Base-by-base conservation (phyloP, 37 sponge, comb jelly and placozoan genomes). In the Agelas oroides region DNA sequence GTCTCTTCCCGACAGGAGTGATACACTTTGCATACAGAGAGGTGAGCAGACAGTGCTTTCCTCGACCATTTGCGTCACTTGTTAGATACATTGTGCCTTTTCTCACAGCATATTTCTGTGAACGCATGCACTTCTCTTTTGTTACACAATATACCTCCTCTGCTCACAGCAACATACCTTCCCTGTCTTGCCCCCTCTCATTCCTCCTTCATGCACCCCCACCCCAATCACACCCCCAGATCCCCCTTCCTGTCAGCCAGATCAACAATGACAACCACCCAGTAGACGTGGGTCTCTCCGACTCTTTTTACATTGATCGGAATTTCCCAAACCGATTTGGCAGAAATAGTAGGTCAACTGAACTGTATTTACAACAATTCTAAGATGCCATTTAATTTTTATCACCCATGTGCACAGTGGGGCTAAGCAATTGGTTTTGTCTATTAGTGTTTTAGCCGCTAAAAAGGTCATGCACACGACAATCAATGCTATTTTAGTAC, bases 1-100 rank as follows among this genome's bases (percentile, higher is more conserved):
- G 82, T n/a, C 67, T 93, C 34, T 85, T 85, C 59, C 83, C 74
- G 27, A 65, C 68, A 81, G 94, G 94, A 18, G 55, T 25, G 28
- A 93, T 93, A 23, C 83, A 82, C 40, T 93, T 93, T 86, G 94
- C 81, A 27, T 93, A 93, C 76, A 86, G 74, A 38, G 74, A 91
- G 73, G 92, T 91, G 38, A 54, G 80, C 19, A 27, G 35, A 33
- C 55, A n/a, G 34, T 76, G 5, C 76, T 38, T 30, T 8, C 61
- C 16, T n/a, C 66, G 8, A 8, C 46, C 46, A 3, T 8, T 46
- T 8, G 46, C 8, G 46, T 8, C 46, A 46, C 46, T 46, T 3
- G 46, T 46, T n/a, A n/a, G n/a, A n/a, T n/a, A n/a, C n/a, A n/a
- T n/a, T n/a, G n/a, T n/a, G n/a, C n/a, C n/a, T n/a, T n/a, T n/a